phyloP scores from a whole-genome alignment of 2,888 invertebrate genomes.

The Torymus aiolomorphi region DNA sequence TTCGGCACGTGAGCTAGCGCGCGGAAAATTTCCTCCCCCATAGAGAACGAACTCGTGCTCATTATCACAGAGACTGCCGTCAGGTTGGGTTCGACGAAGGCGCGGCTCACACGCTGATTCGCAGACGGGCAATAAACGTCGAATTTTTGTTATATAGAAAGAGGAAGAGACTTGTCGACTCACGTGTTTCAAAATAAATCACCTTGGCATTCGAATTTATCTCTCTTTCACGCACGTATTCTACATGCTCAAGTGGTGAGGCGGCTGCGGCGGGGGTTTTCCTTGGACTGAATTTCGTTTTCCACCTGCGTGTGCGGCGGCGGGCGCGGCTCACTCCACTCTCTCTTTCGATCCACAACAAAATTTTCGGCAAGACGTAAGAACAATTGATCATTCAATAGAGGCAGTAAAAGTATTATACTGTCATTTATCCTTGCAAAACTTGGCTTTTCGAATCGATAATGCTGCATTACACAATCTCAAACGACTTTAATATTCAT shows the following conservation, averaged over 20 bases:
- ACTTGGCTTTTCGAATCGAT: conserved; percentile 11
- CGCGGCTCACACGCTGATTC: neutral
- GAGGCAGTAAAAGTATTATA: too few relatives aligned
- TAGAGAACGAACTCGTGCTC: too few relatives aligned
- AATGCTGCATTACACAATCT: conserved; percentile 35
- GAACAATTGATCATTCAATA: too few relatives aligned
- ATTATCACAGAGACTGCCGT: too few relatives aligned
- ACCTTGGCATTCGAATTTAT: conserved; percentile 57
- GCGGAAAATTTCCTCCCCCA: neutral
- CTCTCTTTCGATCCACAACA: too few relatives aligned
- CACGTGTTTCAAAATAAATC: conserved; percentile 56
- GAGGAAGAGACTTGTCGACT: conserved; percentile 4
- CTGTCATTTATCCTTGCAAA: neutral
- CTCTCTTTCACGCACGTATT: neutral
- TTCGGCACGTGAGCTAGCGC: conserved; percentile 10
- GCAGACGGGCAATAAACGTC: neutral
- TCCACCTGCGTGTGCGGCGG: neutral
- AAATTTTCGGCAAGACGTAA: too few relatives aligned
- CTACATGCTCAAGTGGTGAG: too few relatives aligned
- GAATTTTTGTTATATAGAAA: conserved; percentile 3
- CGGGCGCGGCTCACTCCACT: too few relatives aligned
- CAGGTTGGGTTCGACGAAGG: neutral
- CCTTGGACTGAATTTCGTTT: conserved; percentile 52
- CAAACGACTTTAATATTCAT: conserved; percentile 14
- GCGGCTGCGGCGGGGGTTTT: conserved; percentile 2